These are phyloP conservation scores for Elanoides forficatus DNA, from an alignment of 2,113 vertebrate genomes.

Conservation along the genomic window DNA sequence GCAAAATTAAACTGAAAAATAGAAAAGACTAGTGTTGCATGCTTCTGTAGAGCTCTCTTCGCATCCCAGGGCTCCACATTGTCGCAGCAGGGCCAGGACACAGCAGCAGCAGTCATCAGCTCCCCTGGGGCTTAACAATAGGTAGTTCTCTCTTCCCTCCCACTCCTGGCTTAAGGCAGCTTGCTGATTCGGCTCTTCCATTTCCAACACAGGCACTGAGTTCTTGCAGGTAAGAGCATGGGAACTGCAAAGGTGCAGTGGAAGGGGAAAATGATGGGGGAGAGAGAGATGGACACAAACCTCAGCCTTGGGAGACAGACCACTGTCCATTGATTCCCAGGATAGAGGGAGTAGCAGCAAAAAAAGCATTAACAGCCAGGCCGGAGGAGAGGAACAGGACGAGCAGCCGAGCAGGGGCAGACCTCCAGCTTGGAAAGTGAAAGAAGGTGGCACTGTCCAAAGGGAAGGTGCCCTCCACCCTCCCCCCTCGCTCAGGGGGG, in stretches of 20 bases:
- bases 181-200: conserved; percentile 7
- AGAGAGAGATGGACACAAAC: conserved; percentile 25
- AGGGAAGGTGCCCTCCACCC: neutral
- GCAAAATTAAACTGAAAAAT: neutral
- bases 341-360: conserved; percentile 66
- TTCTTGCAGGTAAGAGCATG: neutral
- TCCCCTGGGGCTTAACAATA: neutral
- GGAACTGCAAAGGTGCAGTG: neutral
- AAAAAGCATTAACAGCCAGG: conserved; percentile 47
- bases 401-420: conserved; percentile 45
- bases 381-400: conserved; percentile 35
- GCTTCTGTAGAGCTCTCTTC: conserved; percentile 21
- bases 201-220: conserved; percentile 45
- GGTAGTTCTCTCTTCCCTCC: neutral
- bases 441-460: conserved; percentile 28
- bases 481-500: neutral
- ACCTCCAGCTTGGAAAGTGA: conserved; percentile 46
- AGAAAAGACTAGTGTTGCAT: conserved; percentile 32
- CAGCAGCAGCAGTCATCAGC: neutral
- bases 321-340: conserved; percentile 46
- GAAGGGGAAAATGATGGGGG: neutral
- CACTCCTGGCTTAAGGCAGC: conserved; percentile 58
- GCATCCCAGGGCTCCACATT: neutral
- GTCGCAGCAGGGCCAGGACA: neutral
- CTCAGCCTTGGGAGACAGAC: conserved; percentile 10